Conservation (phyloP, 37 sponge, comb jelly and placozoan genomes). For the Amphimedon queenslandica region DNA sequence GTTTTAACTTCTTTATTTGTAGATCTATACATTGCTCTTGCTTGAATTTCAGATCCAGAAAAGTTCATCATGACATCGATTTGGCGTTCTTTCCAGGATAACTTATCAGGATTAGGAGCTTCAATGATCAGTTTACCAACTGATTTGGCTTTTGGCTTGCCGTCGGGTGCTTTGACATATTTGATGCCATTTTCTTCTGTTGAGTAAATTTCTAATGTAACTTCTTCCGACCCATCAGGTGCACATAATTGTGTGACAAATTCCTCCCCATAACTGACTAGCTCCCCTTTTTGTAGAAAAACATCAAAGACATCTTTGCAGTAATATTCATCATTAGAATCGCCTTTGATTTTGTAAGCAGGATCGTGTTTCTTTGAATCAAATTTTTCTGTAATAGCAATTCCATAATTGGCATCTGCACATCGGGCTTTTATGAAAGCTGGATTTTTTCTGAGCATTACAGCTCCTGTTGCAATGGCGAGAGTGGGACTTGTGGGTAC, state of each 20-base stretch:
- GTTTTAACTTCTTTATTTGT: too few species aligned
- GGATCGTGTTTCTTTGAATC: not conserved
- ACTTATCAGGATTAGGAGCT: not conserved
- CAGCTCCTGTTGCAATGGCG: not conserved
- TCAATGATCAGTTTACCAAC: not conserved
- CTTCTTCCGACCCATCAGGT: not conserved
- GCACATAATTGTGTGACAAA: not conserved
- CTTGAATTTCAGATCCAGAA: not conserved
- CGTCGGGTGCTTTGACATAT: not conserved
- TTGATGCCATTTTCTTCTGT: not conserved
- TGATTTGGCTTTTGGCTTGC: not conserved
- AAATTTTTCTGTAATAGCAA: not conserved
- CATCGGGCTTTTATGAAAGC: not conserved
- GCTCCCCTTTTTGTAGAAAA: not conserved
- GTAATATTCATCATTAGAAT: not conserved
- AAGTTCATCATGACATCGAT: not conserved
- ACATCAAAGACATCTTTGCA: not conserved
- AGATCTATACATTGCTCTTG: too few species aligned
- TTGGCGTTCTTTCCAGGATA: not conserved
- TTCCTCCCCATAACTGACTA: not conserved
- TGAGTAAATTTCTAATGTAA: not conserved
- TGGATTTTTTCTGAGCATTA: not conserved
- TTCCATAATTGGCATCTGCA: not conserved
- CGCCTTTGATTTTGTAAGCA: not conserved
- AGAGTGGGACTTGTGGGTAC: not conserved